Percentiles rank a stretch among this genome's conserved stretches.
These are phyloP conservation scores for Thecocarcelia acutangulata DNA, from an alignment of 2,888 invertebrate species.

Conservation along the genomic window DNA sequence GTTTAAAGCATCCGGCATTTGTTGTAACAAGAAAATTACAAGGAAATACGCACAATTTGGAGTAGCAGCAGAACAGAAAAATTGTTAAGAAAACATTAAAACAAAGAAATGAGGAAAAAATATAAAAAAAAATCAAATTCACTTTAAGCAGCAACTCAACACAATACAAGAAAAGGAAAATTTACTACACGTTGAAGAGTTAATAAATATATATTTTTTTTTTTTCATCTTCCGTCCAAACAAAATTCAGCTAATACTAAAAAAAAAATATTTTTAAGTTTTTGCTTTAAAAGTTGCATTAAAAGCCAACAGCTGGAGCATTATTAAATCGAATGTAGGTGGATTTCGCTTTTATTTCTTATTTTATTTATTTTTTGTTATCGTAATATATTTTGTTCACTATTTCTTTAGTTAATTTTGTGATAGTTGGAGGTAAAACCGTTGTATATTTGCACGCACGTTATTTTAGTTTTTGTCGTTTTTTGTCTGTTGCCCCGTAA, in stretches of 20 bases:
- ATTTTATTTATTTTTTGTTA: constrained; percentile 2
- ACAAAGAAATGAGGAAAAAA: too few relatives aligned
- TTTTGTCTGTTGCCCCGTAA: too few relatives aligned
- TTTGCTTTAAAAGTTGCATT: not conserved
- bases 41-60: constrained; percentile 69
- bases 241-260: constrained; percentile 26
- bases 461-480: not conserved
- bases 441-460: not conserved
- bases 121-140: too few relatives aligned
- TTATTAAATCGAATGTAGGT: constrained; percentile 54
- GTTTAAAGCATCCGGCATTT: constrained; percentile 63
- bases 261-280: constrained; percentile 3
- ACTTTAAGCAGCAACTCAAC: not conserved
- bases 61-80: constrained; percentile 35
- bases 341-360: too few relatives aligned
- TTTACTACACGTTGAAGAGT: not conserved
- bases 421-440: not conserved
- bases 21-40: constrained; percentile 65
- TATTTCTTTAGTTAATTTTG: not conserved
- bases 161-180: not conserved
- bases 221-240: constrained; percentile 1
- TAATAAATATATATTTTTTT: not conserved
- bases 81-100: constrained; percentile 5
- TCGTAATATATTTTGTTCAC: not conserved
- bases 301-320: constrained; percentile 45